These are phyloP conservation scores for Macquaria ambigua DNA, from an alignment of 2,113 vertebrate genomes.

Conservation along the genomic window DNA sequence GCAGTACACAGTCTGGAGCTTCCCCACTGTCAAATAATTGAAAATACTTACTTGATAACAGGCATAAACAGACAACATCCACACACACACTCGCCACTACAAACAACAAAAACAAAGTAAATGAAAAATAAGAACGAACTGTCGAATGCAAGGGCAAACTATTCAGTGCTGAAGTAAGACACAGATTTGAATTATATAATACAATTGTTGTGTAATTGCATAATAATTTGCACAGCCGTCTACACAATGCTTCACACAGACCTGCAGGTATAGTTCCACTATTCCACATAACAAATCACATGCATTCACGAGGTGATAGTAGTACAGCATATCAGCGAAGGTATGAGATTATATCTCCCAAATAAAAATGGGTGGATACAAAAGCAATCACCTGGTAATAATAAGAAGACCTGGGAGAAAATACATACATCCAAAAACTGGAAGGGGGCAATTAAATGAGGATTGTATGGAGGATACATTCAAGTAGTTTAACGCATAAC, in stretches of 20 bases:
- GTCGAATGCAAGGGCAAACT: neutral
- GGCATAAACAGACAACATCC: neutral
- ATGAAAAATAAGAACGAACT: neutral
- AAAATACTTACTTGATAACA: neutral
- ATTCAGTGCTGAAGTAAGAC: neutral
- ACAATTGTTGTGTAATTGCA: too few relatives aligned
- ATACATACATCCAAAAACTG: conserved; percentile 2
- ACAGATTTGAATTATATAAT: neutral
- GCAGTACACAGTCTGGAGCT: conserved; percentile 1
- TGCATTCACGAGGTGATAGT: neutral
- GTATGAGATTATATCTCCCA: conserved; percentile 10
- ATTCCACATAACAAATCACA: neutral
- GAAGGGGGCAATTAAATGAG: neutral
- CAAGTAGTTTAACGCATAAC: neutral
- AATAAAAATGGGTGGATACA: conserved; percentile 24
- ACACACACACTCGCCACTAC: neutral
- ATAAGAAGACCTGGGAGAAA: conserved; percentile 23
- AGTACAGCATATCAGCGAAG: conserved; percentile 17
- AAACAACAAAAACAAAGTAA: neutral
- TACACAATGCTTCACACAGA: neutral
- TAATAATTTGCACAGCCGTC: neutral
- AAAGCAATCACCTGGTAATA: conserved; percentile 44
- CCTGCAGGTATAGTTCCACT: neutral
- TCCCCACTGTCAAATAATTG: neutral
- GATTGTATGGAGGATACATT: neutral